Percentiles rank a stretch among this genome's conserved stretches.
Evolutionary conservation across 2,888 invertebrate genomes (phyloP).

Genomic region (Xanthia togata): DNA sequence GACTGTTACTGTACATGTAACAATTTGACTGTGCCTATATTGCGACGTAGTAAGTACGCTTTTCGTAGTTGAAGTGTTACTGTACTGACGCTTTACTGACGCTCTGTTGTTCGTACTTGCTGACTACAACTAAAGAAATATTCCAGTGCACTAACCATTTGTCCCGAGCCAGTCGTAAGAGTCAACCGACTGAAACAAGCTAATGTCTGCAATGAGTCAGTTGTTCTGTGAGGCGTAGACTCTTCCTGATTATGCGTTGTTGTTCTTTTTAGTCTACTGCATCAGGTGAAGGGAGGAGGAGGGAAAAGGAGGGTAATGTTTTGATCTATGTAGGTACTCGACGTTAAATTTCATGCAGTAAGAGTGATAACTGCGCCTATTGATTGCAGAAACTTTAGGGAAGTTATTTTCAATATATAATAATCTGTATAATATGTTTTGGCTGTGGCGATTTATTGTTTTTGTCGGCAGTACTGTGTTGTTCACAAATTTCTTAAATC

Average conservation of each 20-base stretch:
- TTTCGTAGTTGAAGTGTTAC: background rate
- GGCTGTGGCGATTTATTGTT: no score
- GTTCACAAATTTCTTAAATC: no score
- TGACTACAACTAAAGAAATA: slow-evolving; percentile 8
- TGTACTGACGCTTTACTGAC: background rate
- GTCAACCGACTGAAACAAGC: slow-evolving; percentile 33
- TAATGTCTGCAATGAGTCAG: slow-evolving; percentile 39
- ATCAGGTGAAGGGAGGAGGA: background rate
- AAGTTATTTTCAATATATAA: background rate
- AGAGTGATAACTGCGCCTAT: background rate
- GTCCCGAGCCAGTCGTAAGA: slow-evolving; percentile 30
- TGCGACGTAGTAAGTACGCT: no score
- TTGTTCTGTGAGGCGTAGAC: slow-evolving; percentile 27
- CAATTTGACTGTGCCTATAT: background rate
- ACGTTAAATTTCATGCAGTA: background rate
- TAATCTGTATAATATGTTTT: no score
- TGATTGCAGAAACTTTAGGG: background rate
- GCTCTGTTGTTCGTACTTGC: background rate
- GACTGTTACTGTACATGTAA: background rate
- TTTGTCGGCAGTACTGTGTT: no score
- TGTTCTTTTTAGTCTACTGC: slow-evolving; percentile 5
- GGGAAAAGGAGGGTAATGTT: background rate
- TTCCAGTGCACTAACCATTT: slow-evolving; percentile 17
- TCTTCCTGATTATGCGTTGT: slow-evolving; percentile 18
- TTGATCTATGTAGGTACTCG: background rate